Evolutionary conservation across 2,888 invertebrate species (phyloP).

Genomic region (Lepidochitona cinerea): DNA sequence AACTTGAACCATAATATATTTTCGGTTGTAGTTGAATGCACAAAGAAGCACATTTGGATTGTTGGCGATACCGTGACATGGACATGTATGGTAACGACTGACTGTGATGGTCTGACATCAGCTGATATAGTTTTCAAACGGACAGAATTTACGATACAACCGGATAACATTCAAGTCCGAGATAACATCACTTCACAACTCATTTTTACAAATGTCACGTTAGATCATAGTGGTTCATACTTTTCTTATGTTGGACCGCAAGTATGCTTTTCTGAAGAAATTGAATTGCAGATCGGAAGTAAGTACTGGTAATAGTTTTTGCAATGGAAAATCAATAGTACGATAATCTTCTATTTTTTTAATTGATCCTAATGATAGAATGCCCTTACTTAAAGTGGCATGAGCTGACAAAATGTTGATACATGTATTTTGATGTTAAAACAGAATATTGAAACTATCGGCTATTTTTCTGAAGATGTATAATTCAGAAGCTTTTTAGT

Average conservation of each 20-base stretch:
- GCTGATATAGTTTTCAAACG: neutral
- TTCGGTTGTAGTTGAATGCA: too few relatives aligned
- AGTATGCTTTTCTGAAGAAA: neutral
- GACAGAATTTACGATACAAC: neutral
- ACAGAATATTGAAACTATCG: too few relatives aligned
- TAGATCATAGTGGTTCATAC: neutral
- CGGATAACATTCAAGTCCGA: neutral
- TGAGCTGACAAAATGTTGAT: too few relatives aligned
- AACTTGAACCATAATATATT: too few relatives aligned
- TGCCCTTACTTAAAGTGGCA: too few relatives aligned
- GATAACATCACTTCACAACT: neutral
- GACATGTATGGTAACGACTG: neutral
- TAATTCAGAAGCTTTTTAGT: too few relatives aligned
- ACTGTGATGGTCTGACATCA: neutral
- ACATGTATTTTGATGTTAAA: too few relatives aligned
- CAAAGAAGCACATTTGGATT: neutral
- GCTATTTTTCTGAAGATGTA: too few relatives aligned
- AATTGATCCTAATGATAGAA: too few relatives aligned
- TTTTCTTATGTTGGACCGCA: neutral
- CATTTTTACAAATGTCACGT: neutral
- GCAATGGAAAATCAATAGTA: too few relatives aligned
- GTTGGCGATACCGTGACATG: neutral
- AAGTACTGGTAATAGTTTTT: too few relatives aligned
- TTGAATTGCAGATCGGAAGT: neutral
- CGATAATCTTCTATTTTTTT: too few relatives aligned